phyloP scores from a whole-genome alignment of 1,140 invertebrate species.

The Drosophila takahashii region DNA sequence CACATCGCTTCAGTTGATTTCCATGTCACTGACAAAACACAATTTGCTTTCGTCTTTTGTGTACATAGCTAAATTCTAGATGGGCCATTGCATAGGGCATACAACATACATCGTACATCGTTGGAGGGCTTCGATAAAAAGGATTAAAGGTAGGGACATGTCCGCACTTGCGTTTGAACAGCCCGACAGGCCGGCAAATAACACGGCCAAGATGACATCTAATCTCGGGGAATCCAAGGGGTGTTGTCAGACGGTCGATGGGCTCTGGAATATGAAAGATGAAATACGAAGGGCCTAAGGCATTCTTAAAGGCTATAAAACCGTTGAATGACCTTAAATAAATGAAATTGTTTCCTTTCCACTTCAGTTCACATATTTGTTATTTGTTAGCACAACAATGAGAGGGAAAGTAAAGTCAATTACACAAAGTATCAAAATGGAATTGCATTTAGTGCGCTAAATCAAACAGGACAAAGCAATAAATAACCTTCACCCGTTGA shows the following conservation, averaged over 20 bases:
- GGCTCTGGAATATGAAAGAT: background rate
- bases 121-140: slow-evolving; percentile 1
- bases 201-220: slow-evolving; percentile 32
- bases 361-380: background rate
- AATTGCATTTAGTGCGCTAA: slow-evolving; percentile 4
- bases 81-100: slow-evolving; percentile 4
- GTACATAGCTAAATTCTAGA: slow-evolving; percentile 56
- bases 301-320: background rate
- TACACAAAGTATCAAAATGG: slow-evolving; percentile 2
- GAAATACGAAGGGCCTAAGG: background rate
- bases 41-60: slow-evolving; percentile 62
- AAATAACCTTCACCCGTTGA: background rate
- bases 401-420: slow-evolving; percentile 2
- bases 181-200: slow-evolving; percentile 16
- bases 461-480: slow-evolving; percentile 4
- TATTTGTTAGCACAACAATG: background rate
- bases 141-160: background rate
- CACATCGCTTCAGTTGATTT: slow-evolving; percentile 72
- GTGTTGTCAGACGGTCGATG: background rate
- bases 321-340: background rate
- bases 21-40: slow-evolving; percentile 76
- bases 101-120: background rate
- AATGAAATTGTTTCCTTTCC: background rate
- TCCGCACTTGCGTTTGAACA: slow-evolving; percentile 8
- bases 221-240: slow-evolving; percentile 20